Base-by-base conservation (phyloP, 2,888 invertebrate genomes). In the Pseudanteris insignis region DNA sequence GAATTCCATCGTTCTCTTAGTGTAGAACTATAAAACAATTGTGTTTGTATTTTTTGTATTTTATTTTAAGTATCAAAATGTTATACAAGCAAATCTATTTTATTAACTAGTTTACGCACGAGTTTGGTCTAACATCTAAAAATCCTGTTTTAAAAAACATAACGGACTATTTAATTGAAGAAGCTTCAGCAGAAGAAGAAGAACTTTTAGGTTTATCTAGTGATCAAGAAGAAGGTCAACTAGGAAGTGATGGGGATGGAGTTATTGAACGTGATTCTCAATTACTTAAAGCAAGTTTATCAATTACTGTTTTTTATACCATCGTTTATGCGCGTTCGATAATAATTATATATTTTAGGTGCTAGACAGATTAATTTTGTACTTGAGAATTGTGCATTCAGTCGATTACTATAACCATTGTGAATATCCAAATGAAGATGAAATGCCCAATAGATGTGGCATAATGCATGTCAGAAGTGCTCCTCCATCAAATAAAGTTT, bases 381-480 rank as follows among this genome's bases (percentile, higher is more conserved):
- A 99, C 78, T 83, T 99, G 71, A 88, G 99, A 37, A 86, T 99
- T 33, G 99, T 99, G 0, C 97, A 99, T 81, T 98, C 98, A 0
- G 92, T 99, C 43, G 99, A 99, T 81, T 99, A 95, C 80, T 99
- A 99, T 82, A 97, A 97, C 82, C 96, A 96, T 75, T 96, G 95
- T 75, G 98, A 99, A 77, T 99, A 99, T 81, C 96, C 97, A 0
- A 96, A 96, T 72, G 99, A 99, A 81, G 99, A 99, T 79, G 96
- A 97, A 81, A 99, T 99, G 99, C 99, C 99, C 0, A 98, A 99
- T 81, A 86, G 96, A 25, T 96, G 98, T 81, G 98, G 98, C 6
- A 96, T 99, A 67, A 92, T 99, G 85, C 99, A 99, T 76, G 96
- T 96, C 0, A 86, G 99, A 36, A 96, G 96, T 1, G 89, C 90